These are phyloP conservation scores for Tricholauxania praeusta DNA, from an alignment of 2,888 invertebrate genomes.

Conservation along the genomic window DNA sequence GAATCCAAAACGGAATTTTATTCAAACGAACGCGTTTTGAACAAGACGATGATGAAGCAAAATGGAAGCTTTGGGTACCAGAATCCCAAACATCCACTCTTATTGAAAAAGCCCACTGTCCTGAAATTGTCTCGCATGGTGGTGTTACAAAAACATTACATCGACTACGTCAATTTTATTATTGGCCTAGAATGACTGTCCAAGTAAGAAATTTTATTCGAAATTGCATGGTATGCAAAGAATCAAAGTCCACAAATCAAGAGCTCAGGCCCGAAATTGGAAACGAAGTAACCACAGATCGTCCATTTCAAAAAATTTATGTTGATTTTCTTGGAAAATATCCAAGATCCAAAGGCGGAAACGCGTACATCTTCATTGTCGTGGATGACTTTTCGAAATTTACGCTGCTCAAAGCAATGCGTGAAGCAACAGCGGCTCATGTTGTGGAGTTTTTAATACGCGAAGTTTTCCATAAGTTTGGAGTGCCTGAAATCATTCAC, in stretches of 20 bases:
- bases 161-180: conserved; percentile 12
- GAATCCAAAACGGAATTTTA: no score
- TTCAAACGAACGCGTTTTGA: no score
- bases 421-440: background rate
- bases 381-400: no score
- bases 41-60: no score
- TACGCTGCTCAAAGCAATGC: background rate
- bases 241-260: conserved; percentile 22
- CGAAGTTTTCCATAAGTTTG: conserved; percentile 9
- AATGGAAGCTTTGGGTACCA: conserved; percentile 34
- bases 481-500: no score
- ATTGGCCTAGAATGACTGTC: conserved; percentile 25
- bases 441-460: background rate
- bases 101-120: conserved; percentile 29
- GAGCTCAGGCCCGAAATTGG: no score
- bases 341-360: no score
- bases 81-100: conserved; percentile 13
- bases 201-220: conserved; percentile 25
- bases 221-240: conserved; percentile 29
- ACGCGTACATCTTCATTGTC: no score
- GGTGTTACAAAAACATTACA: conserved; percentile 37
- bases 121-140: no score
- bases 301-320: no score
- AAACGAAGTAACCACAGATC: no score
- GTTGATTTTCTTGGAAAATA: no score